Evolutionary conservation across 1,140 invertebrate species (phyloP).

Genomic region (Daktulosphaira vitifoliae): DNA sequence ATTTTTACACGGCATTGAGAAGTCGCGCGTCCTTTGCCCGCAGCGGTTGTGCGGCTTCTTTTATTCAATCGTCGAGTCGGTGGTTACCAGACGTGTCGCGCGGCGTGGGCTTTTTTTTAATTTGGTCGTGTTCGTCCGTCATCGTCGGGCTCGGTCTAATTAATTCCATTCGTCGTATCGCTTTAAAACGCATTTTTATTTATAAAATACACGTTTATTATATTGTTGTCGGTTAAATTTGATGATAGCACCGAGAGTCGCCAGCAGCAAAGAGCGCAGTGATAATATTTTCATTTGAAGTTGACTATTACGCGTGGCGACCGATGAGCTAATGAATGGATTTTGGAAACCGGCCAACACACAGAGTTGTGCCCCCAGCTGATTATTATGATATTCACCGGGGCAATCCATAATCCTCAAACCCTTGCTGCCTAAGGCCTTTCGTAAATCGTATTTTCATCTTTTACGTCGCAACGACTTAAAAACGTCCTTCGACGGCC

Average conservation of each 20-base stretch:
- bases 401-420: too few relatives aligned
- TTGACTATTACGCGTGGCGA: neutral
- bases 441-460: too few relatives aligned
- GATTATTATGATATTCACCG: conserved; percentile 23
- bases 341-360: conserved; percentile 20
- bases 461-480: too few relatives aligned
- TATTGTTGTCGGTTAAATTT: conserved; percentile 22
- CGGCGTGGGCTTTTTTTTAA: too few relatives aligned
- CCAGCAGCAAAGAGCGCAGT: too few relatives aligned
- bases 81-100: conserved; percentile 12
- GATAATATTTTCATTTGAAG: too few relatives aligned
- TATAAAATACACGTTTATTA: too few relatives aligned
- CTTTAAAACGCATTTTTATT: too few relatives aligned
- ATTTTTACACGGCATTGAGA: too few relatives aligned
- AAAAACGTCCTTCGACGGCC: too few relatives aligned
- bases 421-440: too few relatives aligned
- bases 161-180: too few relatives aligned
- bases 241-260: neutral
- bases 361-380: neutral
- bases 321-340: conserved; percentile 28
- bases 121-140: conserved; percentile 24
- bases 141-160: conserved; percentile 3
- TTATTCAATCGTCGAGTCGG: conserved; percentile 14
- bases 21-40: neutral
- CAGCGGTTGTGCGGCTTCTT: neutral